phyloP scores from a whole-genome alignment of 2,797 vertebrate species.

The Mormyrus proboscirostris region DNA sequence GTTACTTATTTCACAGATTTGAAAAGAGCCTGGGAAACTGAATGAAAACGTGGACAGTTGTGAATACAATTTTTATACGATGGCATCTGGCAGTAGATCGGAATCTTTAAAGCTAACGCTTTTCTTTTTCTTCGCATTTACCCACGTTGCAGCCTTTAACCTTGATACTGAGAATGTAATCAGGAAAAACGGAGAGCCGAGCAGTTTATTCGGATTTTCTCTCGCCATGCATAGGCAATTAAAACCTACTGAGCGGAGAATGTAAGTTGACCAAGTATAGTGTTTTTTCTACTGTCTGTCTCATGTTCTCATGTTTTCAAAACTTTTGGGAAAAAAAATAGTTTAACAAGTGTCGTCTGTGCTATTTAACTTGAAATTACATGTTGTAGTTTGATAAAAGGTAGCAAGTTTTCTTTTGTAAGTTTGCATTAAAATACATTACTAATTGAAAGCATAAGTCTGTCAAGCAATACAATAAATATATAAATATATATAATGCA shows the following conservation, averaged over 20 bases:
- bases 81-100: conserved; percentile 29
- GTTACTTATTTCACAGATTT: not conserved
- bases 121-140: conserved; percentile 40
- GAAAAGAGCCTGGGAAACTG: not conserved
- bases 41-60: not conserved
- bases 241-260: conserved; percentile 59
- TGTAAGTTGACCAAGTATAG: conserved; percentile 62
- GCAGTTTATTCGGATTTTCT: conserved; percentile 79
- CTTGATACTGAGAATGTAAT: conserved; percentile 67
- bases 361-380: not conserved
- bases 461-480: not conserved
- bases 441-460: not conserved
- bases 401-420: conserved; percentile 3
- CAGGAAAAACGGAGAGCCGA: conserved; percentile 62
- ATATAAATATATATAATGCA: not conserved
- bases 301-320: not conserved
- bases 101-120: conserved; percentile 26
- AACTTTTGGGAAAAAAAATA: not conserved
- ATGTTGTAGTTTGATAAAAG: not conserved
- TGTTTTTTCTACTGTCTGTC: not conserved
- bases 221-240: conserved; percentile 77
- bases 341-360: not conserved
- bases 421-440: not conserved
- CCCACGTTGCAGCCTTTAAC: conserved; percentile 66
- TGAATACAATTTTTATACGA: conserved; percentile 11